phyloP scores from a whole-genome alignment of 2,797 vertebrate species.

The Falco novaeseelandiae region DNA sequence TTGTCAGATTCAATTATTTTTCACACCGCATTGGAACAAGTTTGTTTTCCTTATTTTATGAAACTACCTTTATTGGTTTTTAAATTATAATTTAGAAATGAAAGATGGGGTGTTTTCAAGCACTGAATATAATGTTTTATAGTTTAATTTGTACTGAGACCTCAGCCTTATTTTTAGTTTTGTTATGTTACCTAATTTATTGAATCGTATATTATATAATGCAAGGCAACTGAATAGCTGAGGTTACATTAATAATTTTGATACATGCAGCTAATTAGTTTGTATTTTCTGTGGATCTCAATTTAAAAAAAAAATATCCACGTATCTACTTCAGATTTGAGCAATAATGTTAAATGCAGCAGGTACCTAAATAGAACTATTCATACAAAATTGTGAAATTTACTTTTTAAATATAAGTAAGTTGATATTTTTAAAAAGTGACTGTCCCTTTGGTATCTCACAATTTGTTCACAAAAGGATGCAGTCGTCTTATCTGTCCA shows the following conservation, averaged over 20 bases:
- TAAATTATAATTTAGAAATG: constrained; percentile 38
- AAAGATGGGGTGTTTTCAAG: constrained; percentile 33
- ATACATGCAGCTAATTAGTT: constrained; percentile 74
- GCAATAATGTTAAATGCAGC: neutral
- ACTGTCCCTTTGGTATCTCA: neutral
- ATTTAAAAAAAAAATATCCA: neutral
- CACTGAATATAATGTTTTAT: constrained; percentile 57
- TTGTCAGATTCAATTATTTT: constrained; percentile 33
- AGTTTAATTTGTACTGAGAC: constrained; percentile 69
- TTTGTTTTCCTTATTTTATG: constrained; percentile 42
- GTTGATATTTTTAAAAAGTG: neutral
- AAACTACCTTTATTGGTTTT: constrained; percentile 19
- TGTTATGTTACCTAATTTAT: constrained; percentile 67
- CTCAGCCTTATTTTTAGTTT: constrained; percentile 54
- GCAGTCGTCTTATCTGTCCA: neutral
- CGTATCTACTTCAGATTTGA: constrained; percentile 6
- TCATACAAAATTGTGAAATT: neutral
- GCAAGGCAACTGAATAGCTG: constrained; percentile 53
- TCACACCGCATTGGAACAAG: neutral
- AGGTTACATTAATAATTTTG: constrained; percentile 71
- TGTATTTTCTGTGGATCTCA: constrained; percentile 45
- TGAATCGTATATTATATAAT: constrained; percentile 63
- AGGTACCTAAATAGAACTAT: constrained; percentile 2
- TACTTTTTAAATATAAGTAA: neutral
- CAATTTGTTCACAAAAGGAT: constrained; percentile 45